A percentile compares a stretch with the other conserved stretches of the same genome.
Conservation (phyloP, 2,888 invertebrate species). For the Disparrhopalites patrizii region DNA sequence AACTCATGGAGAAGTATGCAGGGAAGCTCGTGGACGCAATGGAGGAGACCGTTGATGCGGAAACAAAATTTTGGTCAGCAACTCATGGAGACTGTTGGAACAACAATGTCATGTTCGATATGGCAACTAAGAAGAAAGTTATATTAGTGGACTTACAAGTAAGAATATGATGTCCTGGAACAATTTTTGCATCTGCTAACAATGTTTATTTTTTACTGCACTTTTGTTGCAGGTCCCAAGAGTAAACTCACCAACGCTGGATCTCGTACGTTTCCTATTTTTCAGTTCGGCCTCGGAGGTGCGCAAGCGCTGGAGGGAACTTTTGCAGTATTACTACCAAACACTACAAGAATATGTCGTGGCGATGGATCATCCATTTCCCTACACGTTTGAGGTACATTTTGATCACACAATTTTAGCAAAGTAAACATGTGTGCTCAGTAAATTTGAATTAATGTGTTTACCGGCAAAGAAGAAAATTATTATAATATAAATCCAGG, state of each 20-base stretch:
- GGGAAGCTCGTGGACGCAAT: constrained; percentile 8
- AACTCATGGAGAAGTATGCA: constrained; percentile 3
- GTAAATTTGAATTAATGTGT: too few species aligned
- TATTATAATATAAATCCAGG: too few species aligned
- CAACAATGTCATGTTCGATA: constrained; percentile 20
- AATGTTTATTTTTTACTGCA: too few species aligned
- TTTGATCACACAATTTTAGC: too few species aligned
- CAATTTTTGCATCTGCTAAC: too few species aligned
- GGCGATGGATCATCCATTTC: background rate
- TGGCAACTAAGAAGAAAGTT: background rate
- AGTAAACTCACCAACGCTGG: constrained; percentile 13
- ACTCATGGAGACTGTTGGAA: constrained; percentile 31
- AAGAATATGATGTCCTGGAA: too few species aligned
- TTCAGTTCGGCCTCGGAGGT: constrained; percentile 27
- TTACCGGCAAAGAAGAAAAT: too few species aligned
- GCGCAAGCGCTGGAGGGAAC: constrained; percentile 14
- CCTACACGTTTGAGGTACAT: background rate
- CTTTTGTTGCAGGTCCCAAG: background rate
- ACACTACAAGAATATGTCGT: background rate
- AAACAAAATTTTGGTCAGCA: background rate
- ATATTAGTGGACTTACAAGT: constrained; percentile 9
- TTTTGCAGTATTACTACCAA: constrained; percentile 25
- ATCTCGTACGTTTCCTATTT: constrained; percentile 30
- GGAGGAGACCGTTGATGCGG: background rate
- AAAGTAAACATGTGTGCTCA: too few species aligned